Conservation (phyloP, 2,888 invertebrate species). For the Muschampia plurimacula region DNA sequence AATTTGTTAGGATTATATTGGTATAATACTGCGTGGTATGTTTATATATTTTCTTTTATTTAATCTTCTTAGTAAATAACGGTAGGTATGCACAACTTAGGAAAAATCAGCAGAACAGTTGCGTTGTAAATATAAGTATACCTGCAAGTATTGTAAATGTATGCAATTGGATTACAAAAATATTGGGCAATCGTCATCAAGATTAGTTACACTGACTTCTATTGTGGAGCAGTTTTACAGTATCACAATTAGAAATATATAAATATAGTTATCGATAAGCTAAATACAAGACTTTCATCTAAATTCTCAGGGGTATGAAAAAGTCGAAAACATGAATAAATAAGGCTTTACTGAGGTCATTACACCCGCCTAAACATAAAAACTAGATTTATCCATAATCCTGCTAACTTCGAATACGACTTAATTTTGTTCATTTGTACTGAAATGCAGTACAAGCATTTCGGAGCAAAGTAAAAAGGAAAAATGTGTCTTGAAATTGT, state of each 20-base stretch:
- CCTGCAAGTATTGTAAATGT: not conserved
- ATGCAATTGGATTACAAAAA: too few species aligned
- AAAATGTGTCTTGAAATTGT: constrained; percentile 10
- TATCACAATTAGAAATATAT: too few species aligned
- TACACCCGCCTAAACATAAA: not conserved
- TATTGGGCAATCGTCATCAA: too few species aligned
- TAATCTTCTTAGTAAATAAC: constrained; percentile 11
- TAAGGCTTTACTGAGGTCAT: not conserved
- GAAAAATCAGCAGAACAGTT: not conserved
- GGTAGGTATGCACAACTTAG: not conserved
- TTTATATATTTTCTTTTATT: not conserved
- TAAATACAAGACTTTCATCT: not conserved
- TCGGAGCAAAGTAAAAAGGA: constrained; percentile 5
- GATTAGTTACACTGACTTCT: too few species aligned
- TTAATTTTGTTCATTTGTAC: not conserved
- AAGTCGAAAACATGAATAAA: not conserved
- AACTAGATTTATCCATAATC: not conserved
- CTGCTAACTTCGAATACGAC: not conserved
- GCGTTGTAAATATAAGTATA: too few species aligned
- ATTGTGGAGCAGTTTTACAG: too few species aligned
- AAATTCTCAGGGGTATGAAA: not conserved
- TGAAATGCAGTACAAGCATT: not conserved
- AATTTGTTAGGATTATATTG: constrained; percentile 17
- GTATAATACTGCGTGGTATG: not conserved
- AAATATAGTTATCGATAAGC: not conserved